A percentile compares a stretch with the other conserved stretches of the same genome.
Conservation (phyloP, 2,113 vertebrate genomes). For the Tetraodon nigroviridis region DNA sequence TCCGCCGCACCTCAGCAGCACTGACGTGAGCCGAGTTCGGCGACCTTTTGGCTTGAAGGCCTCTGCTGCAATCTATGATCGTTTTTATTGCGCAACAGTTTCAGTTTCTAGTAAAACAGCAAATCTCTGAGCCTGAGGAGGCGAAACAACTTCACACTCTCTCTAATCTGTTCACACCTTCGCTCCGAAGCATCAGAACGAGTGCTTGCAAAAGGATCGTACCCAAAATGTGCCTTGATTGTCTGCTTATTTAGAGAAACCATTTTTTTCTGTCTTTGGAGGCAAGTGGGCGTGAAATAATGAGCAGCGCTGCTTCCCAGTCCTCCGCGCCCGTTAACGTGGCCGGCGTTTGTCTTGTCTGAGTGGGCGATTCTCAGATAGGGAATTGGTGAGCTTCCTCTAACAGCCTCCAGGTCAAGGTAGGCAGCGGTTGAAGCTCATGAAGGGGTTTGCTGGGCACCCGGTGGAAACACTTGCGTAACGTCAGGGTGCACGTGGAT, state of each 20-base stretch:
- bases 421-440: not conserved
- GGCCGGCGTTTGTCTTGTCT: conserved; percentile 11
- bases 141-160: too few species aligned
- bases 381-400: conserved; percentile 14
- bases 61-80: too few species aligned
- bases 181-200: not conserved
- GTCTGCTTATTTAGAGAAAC: not conserved
- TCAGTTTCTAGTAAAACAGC: too few species aligned
- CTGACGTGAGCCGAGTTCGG: too few species aligned
- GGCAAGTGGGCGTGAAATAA: conserved; percentile 21
- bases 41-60: too few species aligned
- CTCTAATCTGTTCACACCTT: too few species aligned
- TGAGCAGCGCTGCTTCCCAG: conserved; percentile 9
- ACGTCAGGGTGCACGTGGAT: too few species aligned
- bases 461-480: not conserved
- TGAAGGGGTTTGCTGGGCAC: not conserved
- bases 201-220: not conserved
- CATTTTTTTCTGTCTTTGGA: not conserved
- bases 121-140: too few species aligned
- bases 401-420: conserved; percentile 12
- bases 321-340: conserved; percentile 20
- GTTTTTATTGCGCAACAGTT: too few species aligned
- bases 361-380: conserved; percentile 26
- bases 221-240: not conserved
- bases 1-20: not conserved